These are phyloP conservation scores for Salarias fasciatus DNA, from an alignment of 2,797 vertebrate species.

Conservation along the genomic window DNA sequence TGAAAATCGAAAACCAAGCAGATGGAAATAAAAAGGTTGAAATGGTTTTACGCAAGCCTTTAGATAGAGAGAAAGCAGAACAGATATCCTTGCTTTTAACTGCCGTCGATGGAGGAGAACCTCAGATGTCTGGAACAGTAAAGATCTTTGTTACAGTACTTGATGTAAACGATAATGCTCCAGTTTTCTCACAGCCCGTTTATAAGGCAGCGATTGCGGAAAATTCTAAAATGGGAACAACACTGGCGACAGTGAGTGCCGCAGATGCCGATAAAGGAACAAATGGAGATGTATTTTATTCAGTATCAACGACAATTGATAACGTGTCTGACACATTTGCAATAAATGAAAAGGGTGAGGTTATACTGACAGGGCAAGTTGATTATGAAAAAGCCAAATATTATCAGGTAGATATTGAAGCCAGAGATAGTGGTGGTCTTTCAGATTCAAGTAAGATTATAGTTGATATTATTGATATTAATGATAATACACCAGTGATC, in stretches of 20 bases:
- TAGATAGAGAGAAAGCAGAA: conserved; percentile 68
- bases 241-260: conserved; percentile 71
- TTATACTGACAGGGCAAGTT: conserved; percentile 64
- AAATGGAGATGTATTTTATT: conserved; percentile 73
- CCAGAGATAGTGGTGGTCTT: conserved; percentile 64
- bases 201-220: conserved; percentile 75
- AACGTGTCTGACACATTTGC: conserved; percentile 64
- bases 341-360: conserved; percentile 71
- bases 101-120: conserved; percentile 69
- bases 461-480: conserved; percentile 62
- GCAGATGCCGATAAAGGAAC: conserved; percentile 77
- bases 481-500: conserved; percentile 66
- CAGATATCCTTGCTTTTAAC: conserved; percentile 55
- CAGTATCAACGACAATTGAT: conserved; percentile 62
- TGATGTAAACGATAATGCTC: conserved; percentile 68
- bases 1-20: conserved; percentile 46
- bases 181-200: conserved; percentile 65
- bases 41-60: conserved; percentile 62
- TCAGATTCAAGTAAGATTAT: conserved; percentile 63
- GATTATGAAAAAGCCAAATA: conserved; percentile 75
- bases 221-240: conserved; percentile 75
- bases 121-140: conserved; percentile 61
- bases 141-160: conserved; percentile 62
- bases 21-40: conserved; percentile 64
- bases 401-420: conserved; percentile 79